These are phyloP conservation scores for Drosophila sp. DNA, from an alignment of 1,140 invertebrate genomes.

Conservation along the genomic window DNA sequence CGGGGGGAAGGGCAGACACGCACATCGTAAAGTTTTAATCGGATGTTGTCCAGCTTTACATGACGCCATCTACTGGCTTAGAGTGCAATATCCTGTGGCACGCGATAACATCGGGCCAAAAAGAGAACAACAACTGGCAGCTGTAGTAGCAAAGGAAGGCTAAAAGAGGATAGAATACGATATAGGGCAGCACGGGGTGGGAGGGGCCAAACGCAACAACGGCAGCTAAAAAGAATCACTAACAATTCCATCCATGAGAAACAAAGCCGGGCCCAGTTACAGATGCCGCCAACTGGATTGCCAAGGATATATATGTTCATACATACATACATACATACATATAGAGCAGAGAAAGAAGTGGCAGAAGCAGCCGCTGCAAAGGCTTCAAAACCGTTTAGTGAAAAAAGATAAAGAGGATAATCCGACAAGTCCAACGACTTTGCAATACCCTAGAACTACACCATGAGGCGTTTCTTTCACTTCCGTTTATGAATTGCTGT, in stretches of 20 bases:
- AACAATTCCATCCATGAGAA: slow-evolving; percentile 44
- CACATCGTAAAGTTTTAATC: slow-evolving; percentile 82
- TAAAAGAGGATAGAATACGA: background rate
- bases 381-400: slow-evolving; percentile 66
- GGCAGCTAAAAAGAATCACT: slow-evolving; percentile 42
- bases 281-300: slow-evolving; percentile 20
- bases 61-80: slow-evolving; percentile 80
- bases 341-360: slow-evolving; percentile 39
- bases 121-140: slow-evolving; percentile 13
- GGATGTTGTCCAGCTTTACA: slow-evolving; percentile 81
- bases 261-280: slow-evolving; percentile 58
- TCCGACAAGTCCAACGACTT: slow-evolving; percentile 2
- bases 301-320: slow-evolving; percentile 23
- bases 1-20: slow-evolving; percentile 50
- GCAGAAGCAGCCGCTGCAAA: slow-evolving; percentile 63
- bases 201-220: slow-evolving; percentile 42
- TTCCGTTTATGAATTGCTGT: too few species aligned
- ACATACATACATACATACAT: slow-evolving; percentile 42
- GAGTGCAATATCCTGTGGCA: slow-evolving; percentile 82
- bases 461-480: too few species aligned
- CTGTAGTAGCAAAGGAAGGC: slow-evolving; percentile 29
- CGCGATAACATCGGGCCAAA: slow-evolving; percentile 74
- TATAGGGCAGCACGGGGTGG: background rate
- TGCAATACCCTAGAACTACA: background rate
- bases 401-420: slow-evolving; percentile 41